Conservation (phyloP, 2,113 vertebrate genomes). For the Gopherus flavomarginatus region DNA sequence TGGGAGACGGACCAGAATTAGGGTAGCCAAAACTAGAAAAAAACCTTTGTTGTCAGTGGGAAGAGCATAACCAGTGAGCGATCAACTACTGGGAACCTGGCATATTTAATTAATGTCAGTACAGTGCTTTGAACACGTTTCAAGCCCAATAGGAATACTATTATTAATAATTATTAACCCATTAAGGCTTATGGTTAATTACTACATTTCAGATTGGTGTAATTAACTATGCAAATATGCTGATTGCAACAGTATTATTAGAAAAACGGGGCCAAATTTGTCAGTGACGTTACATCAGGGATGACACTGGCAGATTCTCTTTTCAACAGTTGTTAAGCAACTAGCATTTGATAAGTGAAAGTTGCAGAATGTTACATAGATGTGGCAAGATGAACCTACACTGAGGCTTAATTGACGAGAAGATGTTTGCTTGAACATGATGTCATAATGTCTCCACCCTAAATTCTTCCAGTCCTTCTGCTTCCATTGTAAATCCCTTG, state of each 20-base stretch:
- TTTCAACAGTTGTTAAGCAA: neutral
- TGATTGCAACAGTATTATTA: neutral
- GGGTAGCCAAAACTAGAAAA: neutral
- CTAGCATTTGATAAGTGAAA: neutral
- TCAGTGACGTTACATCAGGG: neutral
- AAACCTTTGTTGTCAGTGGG: neutral
- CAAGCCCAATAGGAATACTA: neutral
- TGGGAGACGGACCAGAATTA: neutral
- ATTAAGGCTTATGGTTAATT: neutral
- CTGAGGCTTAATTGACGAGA: no score
- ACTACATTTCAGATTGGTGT: no score
- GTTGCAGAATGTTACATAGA: neutral
- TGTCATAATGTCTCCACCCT: neutral
- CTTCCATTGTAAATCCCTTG: no score
- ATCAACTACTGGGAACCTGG: neutral
- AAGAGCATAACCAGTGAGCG: neutral
- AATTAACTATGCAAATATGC: neutral
- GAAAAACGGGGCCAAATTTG: neutral
- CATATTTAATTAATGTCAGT: neutral
- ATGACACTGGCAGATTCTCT: neutral
- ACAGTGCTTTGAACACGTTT: neutral
- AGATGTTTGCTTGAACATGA: neutral
- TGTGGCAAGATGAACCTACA: neutral
- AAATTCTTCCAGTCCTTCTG: neutral
- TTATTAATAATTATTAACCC: neutral